Evolutionary conservation across 2,113 vertebrate species (phyloP).

Genomic region (Nerophis ophidion): DNA sequence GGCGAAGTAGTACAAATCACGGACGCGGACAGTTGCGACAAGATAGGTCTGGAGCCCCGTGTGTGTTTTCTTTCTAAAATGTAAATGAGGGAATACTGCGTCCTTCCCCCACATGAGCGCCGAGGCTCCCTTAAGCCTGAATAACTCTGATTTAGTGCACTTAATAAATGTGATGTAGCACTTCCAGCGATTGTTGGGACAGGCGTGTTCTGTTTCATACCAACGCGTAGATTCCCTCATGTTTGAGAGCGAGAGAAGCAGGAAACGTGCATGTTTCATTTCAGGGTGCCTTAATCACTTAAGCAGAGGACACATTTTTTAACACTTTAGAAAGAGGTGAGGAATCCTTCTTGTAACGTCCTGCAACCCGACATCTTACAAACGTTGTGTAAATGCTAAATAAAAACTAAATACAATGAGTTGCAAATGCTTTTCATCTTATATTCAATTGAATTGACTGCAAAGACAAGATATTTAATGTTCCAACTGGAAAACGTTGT

Average conservation of each 20-base stretch:
- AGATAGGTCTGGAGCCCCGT: constrained; percentile 39
- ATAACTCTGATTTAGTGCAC: constrained; percentile 63
- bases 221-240: constrained; percentile 31
- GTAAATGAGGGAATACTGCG: constrained; percentile 61
- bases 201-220: constrained; percentile 58
- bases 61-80: constrained; percentile 74
- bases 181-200: constrained; percentile 62
- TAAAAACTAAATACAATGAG: too few relatives aligned
- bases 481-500: too few relatives aligned
- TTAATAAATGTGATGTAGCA: constrained; percentile 76
- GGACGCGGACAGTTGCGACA: constrained; percentile 11
- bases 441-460: too few relatives aligned
- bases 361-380: not conserved
- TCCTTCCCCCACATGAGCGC: constrained; percentile 34
- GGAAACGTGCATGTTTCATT: constrained; percentile 44
- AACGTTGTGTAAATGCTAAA: too few relatives aligned
- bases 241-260: constrained; percentile 44
- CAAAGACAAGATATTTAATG: too few relatives aligned
- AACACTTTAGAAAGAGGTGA: constrained; percentile 36
- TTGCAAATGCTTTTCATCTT: too few relatives aligned
- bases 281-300: constrained; percentile 48
- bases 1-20: constrained; percentile 13
- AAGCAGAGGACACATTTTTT: constrained; percentile 48
- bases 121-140: constrained; percentile 36
- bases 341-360: constrained; percentile 19